Evolutionary conservation across 2,888 invertebrate species (phyloP), one percentile per base, ranked within the genome.

Genomic region (Cynaeus angustus): DNA sequence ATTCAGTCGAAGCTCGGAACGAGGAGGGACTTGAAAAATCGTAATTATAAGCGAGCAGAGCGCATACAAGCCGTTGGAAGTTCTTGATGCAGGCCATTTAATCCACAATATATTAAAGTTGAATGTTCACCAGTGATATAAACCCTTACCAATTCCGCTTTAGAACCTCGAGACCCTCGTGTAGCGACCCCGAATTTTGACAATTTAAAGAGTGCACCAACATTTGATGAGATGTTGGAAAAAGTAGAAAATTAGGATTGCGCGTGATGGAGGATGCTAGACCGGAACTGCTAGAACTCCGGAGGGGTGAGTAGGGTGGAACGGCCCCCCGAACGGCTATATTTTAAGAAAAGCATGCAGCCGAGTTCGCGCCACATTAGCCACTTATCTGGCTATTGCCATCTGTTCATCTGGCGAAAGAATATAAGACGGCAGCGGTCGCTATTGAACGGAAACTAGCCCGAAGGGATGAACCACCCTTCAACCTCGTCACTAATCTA

Each of bases 301-400:
- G 33, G 66, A 61, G 48, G 58, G 58, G 52, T 48, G 58, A 38
- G 37, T 38, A 38, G 28, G 59, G 68, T 58, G 61, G 38, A 56
- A 55, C 71, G 38, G 45, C 58, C 68, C 68, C n/a, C 71, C 66
- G 33, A 38, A 61, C 65, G 64, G 50, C 64, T 53, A 68, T 71
- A 68, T 70, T 74, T 74, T 71, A 61, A 72, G 66, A 67, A 69
- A 72, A 53, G 68, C 69, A 72, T 69, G 72, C 69, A 68, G 62
- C 50, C 67, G 66, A 62, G 68, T 70, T 71, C 66, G 69, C 72
- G 69, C 72, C 74, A 74, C 72, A 74, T 73, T 74, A 74, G 72
- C 70, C 72, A 68, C 75, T 75, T 75, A 75, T 75, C 75, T 72
- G 68, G 72, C 68, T 50, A 68, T 68, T 61, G 72, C 75, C 75